Base-by-base conservation (phyloP, 2,888 invertebrate genomes). In the Campaea margaritaria region DNA sequence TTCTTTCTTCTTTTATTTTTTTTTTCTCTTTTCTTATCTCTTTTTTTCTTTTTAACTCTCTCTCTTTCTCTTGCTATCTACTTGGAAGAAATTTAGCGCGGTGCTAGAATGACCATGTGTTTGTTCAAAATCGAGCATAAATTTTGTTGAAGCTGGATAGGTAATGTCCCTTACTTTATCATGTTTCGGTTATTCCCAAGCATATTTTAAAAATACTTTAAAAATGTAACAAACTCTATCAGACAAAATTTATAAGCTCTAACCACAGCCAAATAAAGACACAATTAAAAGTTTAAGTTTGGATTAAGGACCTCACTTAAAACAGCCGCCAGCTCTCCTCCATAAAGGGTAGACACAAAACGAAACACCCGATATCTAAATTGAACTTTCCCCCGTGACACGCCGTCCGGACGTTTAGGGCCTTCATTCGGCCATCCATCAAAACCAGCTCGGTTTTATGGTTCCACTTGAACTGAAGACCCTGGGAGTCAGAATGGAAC, bases 351-450 rank as follows among this genome's bases (percentile, higher is more conserved):
- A 83, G 79, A 79, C 78, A 86, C 58, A 87, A 88, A 87, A 86
- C 81, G 82, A 85, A 81, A 83, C 81, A 82, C 78, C 79, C 74
- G 76, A 82, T 78, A 72, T 75, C 78, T 68, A 86, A 89, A 89
- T 89, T 89, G 87, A 89, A 88, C 86, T 83, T 77, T 79, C 83
- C 78, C 77, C 81, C 78, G 82, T 79, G 86, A 83, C 85, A 81
- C 78, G 69, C 74, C 69, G 78, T 78, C 75, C 36, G 49, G 57
- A 44, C 64, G 62, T 60, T 76, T 72, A 79, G 78, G 76, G 79
- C 79, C 75, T 81, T 78, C 77, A 76, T 83, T 81, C 75, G 80
- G 73, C 75, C 75, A 88, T 88, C 89, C 86, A 86, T 89, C 88
- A 68, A 62, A 69, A 68, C 60, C 60, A 52, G 59, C 51, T 21